Percentiles rank a stretch among this genome's conserved stretches.
Conservation (phyloP, 2,113 vertebrate species). For the Phrynosoma blainvillii region DNA sequence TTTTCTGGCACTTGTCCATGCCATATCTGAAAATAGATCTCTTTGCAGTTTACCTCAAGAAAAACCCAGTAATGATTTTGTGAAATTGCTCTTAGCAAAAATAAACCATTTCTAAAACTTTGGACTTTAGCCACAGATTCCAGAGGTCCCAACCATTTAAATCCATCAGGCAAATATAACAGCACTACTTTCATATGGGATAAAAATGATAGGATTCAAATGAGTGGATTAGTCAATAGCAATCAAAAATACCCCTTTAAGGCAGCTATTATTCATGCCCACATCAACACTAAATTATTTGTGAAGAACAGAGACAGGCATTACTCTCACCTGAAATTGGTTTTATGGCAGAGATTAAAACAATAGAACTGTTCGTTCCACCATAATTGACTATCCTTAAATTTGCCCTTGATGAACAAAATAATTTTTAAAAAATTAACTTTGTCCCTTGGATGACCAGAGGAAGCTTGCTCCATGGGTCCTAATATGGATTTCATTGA, state of each 20-base stretch:
- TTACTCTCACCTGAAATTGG: background rate
- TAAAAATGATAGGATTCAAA: constrained; percentile 1
- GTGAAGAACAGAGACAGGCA: background rate
- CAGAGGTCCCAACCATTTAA: background rate
- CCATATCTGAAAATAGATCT: background rate
- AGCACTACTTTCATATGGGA: background rate
- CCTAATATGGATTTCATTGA: constrained; percentile 19
- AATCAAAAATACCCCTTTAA: background rate
- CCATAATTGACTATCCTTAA: background rate
- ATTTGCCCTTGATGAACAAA: background rate
- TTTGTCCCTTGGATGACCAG: constrained; percentile 19
- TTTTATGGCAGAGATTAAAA: background rate
- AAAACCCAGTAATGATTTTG: background rate
- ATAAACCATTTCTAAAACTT: background rate
- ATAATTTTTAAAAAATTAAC: constrained; percentile 5
- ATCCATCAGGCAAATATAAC: constrained; percentile 1
- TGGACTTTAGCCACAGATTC: background rate
- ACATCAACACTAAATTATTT: background rate
- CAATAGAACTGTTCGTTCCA: background rate
- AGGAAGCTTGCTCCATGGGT: background rate
- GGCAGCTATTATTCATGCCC: background rate
- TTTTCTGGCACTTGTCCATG: background rate
- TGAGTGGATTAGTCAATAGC: background rate
- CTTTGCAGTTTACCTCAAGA: background rate
- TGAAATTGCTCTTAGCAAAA: background rate